Conservation (phyloP, 2,888 invertebrate species). For the Torymus auratus region DNA sequence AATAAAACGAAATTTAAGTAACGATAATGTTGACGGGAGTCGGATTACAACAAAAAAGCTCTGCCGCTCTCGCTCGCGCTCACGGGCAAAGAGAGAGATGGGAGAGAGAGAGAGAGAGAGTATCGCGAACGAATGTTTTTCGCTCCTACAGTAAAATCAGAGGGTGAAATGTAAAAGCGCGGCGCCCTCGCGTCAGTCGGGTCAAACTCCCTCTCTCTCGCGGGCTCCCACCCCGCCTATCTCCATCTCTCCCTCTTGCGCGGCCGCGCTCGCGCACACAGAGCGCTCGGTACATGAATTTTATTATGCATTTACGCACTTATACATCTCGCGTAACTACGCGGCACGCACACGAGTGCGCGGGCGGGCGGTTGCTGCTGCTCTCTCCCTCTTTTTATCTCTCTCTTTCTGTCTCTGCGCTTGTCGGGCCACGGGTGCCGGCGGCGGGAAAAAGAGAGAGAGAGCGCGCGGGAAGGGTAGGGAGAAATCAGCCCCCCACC, state of each 20-base stretch:
- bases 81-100: too few species aligned
- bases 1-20: slow-evolving; percentile 39
- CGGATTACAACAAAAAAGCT: slow-evolving; percentile 48
- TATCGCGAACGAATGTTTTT: slow-evolving; percentile 70
- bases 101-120: neutral
- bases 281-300: slow-evolving; percentile 68
- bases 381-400: slow-evolving; percentile 44
- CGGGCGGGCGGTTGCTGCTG: neutral
- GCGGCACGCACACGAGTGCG: slow-evolving; percentile 59
- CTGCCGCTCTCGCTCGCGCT: neutral
- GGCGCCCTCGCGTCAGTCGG: slow-evolving; percentile 46
- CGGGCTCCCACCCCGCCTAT: slow-evolving; percentile 6
- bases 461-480: slow-evolving; percentile 61
- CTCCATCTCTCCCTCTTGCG: slow-evolving; percentile 31
- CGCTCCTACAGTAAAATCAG: slow-evolving; percentile 70
- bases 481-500: slow-evolving; percentile 68
- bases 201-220: slow-evolving; percentile 45
- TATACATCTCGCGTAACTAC: slow-evolving; percentile 73
- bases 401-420: slow-evolving; percentile 52
- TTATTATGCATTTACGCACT: slow-evolving; percentile 77
- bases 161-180: slow-evolving; percentile 60
- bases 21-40: slow-evolving; percentile 41
- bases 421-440: slow-evolving; percentile 27
- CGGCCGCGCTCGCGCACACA: slow-evolving; percentile 10
- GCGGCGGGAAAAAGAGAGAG: slow-evolving; percentile 57